Percentiles rank a stretch among this genome's conserved stretches.
Evolutionary conservation across 1,140 invertebrate species (phyloP).

Genomic region (Scaptomyza montana): DNA sequence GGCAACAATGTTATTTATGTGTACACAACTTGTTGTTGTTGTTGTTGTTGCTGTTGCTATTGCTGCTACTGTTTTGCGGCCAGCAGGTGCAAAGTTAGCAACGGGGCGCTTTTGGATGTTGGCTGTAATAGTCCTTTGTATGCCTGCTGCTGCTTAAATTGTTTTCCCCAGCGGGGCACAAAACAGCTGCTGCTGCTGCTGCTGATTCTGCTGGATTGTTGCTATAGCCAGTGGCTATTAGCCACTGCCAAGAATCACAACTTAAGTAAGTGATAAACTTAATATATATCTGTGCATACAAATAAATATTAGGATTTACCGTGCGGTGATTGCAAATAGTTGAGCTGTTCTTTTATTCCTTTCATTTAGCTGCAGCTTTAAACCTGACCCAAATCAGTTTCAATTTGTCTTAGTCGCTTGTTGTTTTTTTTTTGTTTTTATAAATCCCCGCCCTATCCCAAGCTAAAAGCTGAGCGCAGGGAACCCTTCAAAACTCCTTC

Average conservation of each 20-base stretch:
- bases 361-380: conserved; percentile 1
- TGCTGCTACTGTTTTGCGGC: conserved; percentile 29
- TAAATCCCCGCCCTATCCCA: not conserved
- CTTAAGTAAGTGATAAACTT: conserved; percentile 35
- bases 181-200: conserved; percentile 12
- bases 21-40: conserved; percentile 39
- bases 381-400: not conserved
- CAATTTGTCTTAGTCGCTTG: not conserved
- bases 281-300: not conserved
- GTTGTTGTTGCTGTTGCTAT: conserved; percentile 40
- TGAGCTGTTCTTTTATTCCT: not conserved
- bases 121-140: conserved; percentile 58
- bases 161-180: conserved; percentile 44
- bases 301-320: not conserved
- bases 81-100: conserved; percentile 67
- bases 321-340: not conserved
- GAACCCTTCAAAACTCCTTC: conserved; percentile 6
- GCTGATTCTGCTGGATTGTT: conserved; percentile 5
- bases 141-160: conserved; percentile 51
- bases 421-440: not conserved
- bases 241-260: conserved; percentile 45
- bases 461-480: not conserved
- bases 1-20: conserved; percentile 76
- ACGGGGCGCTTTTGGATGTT: not conserved
- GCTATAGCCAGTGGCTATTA: conserved; percentile 64